Percentiles rank a stretch among this genome's conserved stretches.
phyloP scores from a whole-genome alignment of 2,113 vertebrate species.

The Conger conger region DNA sequence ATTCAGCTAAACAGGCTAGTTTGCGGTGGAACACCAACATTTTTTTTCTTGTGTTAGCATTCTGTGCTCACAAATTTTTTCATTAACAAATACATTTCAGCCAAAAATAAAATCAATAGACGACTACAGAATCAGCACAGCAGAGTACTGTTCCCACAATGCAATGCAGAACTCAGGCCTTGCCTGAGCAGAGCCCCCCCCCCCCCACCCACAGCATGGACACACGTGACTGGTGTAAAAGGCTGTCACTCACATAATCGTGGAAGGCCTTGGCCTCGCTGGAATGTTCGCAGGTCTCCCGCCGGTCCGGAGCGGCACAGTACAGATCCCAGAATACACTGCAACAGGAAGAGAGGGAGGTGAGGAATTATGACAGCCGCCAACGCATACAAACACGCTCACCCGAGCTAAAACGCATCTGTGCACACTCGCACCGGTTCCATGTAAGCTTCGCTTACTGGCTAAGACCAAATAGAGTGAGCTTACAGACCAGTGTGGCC shows the following conservation, averaged over 20 bases:
- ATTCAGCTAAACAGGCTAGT: too few relatives aligned
- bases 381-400: neutral
- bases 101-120: neutral
- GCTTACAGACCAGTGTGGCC: neutral
- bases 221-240: conserved; percentile 46
- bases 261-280: conserved; percentile 91
- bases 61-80: neutral
- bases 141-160: neutral
- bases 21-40: too few relatives aligned
- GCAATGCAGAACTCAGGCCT: neutral
- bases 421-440: too few relatives aligned
- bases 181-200: too few relatives aligned
- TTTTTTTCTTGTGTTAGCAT: neutral
- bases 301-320: conserved; percentile 86
- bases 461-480: neutral
- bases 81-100: too few relatives aligned
- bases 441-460: too few relatives aligned
- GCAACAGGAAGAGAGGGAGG: conserved; percentile 44
- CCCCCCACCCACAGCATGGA: neutral
- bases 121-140: neutral
- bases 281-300: conserved; percentile 85
- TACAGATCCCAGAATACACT: conserved; percentile 94
- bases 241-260: conserved; percentile 79
- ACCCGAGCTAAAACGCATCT: neutral
- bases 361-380: neutral